A percentile compares a stretch with the other conserved stretches of the same genome.
These are phyloP conservation scores for Drosophila paranaensis DNA, from an alignment of 2,888 invertebrate genomes.

Conservation along the genomic window DNA sequence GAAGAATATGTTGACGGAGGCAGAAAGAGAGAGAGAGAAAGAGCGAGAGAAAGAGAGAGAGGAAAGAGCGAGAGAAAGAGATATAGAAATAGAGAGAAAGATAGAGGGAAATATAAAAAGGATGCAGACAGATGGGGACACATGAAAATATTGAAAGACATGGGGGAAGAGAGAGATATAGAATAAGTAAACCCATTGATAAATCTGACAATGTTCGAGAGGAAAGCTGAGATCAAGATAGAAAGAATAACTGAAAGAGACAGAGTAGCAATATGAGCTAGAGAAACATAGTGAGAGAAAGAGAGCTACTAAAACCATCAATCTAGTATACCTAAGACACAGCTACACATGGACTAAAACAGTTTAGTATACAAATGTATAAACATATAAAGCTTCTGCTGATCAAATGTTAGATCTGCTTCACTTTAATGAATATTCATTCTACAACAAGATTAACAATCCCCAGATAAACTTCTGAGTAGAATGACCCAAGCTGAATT, in stretches of 20 bases:
- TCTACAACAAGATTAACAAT: slow-evolving; percentile 1
- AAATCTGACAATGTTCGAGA: too few relatives aligned
- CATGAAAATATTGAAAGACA: too few relatives aligned
- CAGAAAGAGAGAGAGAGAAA: too few relatives aligned
- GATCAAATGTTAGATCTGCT: not conserved
- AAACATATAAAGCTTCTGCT: not conserved
- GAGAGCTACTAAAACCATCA: not conserved
- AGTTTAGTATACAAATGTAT: not conserved
- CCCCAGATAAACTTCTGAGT: not conserved
- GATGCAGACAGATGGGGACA: too few relatives aligned
- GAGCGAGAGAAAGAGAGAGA: not conserved
- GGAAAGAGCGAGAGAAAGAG: not conserved
- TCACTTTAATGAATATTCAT: not conserved
- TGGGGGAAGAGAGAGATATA: too few relatives aligned
- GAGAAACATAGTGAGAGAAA: not conserved
- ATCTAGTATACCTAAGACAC: not conserved
- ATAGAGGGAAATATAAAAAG: too few relatives aligned
- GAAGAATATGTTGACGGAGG: too few relatives aligned
- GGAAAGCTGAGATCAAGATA: not conserved
- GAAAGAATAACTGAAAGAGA: not conserved
- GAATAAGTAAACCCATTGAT: too few relatives aligned
- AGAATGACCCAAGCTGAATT: not conserved
- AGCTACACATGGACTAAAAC: not conserved
- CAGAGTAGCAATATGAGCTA: not conserved
- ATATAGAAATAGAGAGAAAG: too few relatives aligned